Base-by-base conservation (phyloP, 2,888 invertebrate species). In the Melanchra persicariae region DNA sequence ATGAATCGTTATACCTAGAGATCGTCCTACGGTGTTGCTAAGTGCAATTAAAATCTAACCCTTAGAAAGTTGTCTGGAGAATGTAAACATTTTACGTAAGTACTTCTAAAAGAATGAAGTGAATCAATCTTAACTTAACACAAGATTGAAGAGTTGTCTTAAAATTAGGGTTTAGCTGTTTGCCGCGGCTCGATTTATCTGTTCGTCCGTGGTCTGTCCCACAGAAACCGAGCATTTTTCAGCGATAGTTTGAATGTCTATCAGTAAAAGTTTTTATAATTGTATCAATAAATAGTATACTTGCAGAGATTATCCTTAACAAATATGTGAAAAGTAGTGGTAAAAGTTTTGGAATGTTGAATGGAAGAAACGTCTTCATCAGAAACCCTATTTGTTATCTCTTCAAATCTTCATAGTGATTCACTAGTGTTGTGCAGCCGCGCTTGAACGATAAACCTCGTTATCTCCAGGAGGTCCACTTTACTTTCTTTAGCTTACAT, bases 381-480 rank as follows among this genome's bases (percentile, higher is more conserved):
- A 17, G 19, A 19, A 45, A 45, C 5, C 19, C 19, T 19, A 19
- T 19, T 45, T 45, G 45, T 24, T 12, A 34, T 34, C 0, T 34
- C 45, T 30, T 24, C 17, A 66, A 58, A 51, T 72, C 51, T 19
- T 24, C 10, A 34, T 59, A 22, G 24, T 69, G 43, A 70, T 54
- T 67, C 63, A 52, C 22, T 68, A 54, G 55, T 49, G 37, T 19
- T 55, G 43, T 66, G 10, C 37, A 49, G 34, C 12, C 54, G 55
- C 63, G 62, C 45, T 43, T 59, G 80, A 64, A 45, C 61, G 43
- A 77, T 62, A 71, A 80, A 73, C 60, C 58, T 70, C 70, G 63
- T 75, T 63, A 66, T 63, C 78, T 30, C 22, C 74, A 49, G 84
- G 84, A 57, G 81, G 85, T 81, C 77, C 65, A 67, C 64, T 80